Evolutionary conservation across 2,888 invertebrate genomes (phyloP).

Genomic region (Schizaphis graminum): DNA sequence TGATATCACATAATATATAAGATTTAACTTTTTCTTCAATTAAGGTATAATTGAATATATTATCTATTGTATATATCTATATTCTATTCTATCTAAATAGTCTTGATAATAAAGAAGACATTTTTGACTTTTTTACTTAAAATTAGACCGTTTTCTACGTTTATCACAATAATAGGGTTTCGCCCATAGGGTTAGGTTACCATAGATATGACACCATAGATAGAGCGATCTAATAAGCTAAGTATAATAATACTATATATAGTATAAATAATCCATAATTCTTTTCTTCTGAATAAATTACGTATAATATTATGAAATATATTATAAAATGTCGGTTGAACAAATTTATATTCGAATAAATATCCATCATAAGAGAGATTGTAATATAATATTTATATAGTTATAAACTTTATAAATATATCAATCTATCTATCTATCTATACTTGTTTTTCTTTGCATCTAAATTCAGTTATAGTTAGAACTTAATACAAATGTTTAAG

Average conservation of each 20-base stretch:
- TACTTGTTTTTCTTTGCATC: too few species aligned
- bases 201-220: too few species aligned
- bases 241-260: too few species aligned
- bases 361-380: background rate
- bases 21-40: background rate
- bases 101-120: background rate
- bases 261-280: background rate
- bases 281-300: background rate
- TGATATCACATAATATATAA: background rate
- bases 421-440: too few species aligned
- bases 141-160: background rate
- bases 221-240: background rate
- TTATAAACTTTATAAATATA: too few species aligned
- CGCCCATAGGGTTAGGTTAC: too few species aligned
- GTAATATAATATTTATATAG: background rate
- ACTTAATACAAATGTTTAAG: background rate
- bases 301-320: background rate
- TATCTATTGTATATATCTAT: background rate
- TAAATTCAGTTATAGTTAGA: background rate
- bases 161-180: background rate
- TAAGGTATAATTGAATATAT: background rate
- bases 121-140: background rate
- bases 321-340: background rate
- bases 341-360: too few species aligned
- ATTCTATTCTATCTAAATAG: too few species aligned